Percentiles rank a stretch among this genome's conserved stretches.
Evolutionary conservation across 2,888 invertebrate species (phyloP).

Genomic region (Dusona sp.): DNA sequence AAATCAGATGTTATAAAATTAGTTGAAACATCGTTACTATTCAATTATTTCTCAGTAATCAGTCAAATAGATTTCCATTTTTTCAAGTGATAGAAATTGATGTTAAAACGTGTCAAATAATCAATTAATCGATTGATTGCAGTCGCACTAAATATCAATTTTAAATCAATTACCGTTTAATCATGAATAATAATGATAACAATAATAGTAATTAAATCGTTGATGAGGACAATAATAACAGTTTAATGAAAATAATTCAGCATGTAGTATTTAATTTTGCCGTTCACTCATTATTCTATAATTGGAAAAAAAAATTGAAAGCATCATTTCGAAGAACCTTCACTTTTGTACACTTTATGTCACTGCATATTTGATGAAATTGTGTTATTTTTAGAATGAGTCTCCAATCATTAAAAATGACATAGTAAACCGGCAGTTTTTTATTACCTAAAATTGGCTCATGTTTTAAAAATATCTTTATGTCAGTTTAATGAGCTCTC

Average conservation of each 20-base stretch:
- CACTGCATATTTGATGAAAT: too few species aligned
- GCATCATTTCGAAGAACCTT: too few species aligned
- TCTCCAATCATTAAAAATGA: neutral
- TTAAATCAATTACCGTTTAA: neutral
- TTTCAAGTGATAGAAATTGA: neutral
- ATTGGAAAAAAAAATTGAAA: neutral
- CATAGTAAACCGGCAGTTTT: neutral
- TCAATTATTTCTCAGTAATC: neutral
- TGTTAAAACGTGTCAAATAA: neutral
- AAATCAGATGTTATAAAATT: neutral
- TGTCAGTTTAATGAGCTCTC: slow-evolving; percentile 10
- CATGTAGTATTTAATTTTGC: neutral
- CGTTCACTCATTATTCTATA: neutral
- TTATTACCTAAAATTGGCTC: neutral
- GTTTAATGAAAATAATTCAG: neutral
- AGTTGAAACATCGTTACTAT: neutral
- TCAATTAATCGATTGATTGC: neutral
- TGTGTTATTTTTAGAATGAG: too few species aligned
- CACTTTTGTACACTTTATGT: too few species aligned
- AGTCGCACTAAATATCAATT: neutral
- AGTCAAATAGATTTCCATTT: neutral
- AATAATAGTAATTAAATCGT: neutral
- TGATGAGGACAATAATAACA: neutral
- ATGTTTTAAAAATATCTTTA: neutral
- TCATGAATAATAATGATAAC: neutral